Evolutionary conservation across 2,888 invertebrate species (phyloP), one percentile per base, ranked within the genome.

Genomic region (Nomada lathburiana): DNA sequence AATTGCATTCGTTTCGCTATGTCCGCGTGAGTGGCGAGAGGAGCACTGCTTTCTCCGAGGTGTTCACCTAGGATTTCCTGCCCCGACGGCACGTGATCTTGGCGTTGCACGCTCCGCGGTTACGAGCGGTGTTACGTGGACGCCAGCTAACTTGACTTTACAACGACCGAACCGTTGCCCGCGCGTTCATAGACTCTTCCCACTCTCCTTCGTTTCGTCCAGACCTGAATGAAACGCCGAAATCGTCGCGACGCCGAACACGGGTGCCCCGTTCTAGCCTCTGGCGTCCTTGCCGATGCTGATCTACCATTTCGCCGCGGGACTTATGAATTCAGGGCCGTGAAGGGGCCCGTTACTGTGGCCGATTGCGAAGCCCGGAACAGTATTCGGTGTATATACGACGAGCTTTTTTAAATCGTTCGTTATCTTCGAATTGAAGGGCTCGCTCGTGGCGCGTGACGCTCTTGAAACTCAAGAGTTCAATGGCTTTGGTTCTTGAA

Each of bases 11-110:
- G 36, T 23, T 23, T 52, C 42, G 23, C 63, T 53, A 29, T 50
- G 55, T 36, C 55, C 5, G 69, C 16, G 16, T 20, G 65, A 29
- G 29, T 16, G 18, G 36, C 67, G 65, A 77, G 80, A 74, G 74
- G 81, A 79, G 72, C 73, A 81, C 82, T 88, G 88, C 90, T 90
- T 90, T 90, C 90, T 88, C 90, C 87, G 67, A 70, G 78, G 69
- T 70, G 78, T 65, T 83, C 85, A 64, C 83, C 80, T 86, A 88
- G 89, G 88, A 90, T 89, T 91, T 91, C 90, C 88, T 90, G 89
- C 65, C 89, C 85, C 79, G 63, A n/a, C 60, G 62, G 87, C 86
- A 86, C 88, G 88, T 90, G 90, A 90, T 90, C 88, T 89, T 89
- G 89, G 80, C 79, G 50, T 77, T 78, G 82, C 29, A 29, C 59